phyloP scores from a whole-genome alignment of 2,888 invertebrate species.

The Lordiphosa andalusiaca region DNA sequence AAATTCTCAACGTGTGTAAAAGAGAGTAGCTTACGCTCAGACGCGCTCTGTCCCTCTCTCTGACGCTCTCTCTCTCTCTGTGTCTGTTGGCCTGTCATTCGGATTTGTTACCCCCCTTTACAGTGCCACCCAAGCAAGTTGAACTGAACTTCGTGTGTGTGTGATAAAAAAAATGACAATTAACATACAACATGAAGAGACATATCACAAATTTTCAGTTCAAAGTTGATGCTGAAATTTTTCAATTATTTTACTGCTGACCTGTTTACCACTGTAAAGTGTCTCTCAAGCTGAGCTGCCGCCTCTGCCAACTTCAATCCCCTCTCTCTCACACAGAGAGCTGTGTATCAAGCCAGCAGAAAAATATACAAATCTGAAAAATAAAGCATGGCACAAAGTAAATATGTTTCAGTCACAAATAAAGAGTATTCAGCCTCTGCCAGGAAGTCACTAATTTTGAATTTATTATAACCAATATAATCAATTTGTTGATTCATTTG shows the following conservation, averaged over 20 bases:
- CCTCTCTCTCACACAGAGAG: not conserved
- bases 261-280: constrained; percentile 1
- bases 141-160: constrained; percentile 3
- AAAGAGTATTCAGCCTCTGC: not conserved
- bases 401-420: too few species aligned
- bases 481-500: constrained; percentile 5
- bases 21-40: constrained; percentile 43
- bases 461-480: not conserved
- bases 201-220: not conserved
- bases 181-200: not conserved
- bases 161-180: constrained; percentile 17
- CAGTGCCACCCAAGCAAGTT: constrained; percentile 33
- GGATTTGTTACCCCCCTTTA: constrained; percentile 33
- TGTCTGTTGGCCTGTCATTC: constrained; percentile 5
- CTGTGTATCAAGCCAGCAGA: too few species aligned
- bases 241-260: not conserved
- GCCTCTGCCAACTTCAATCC: not conserved
- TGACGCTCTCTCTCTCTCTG: constrained; percentile 34
- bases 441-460: not conserved
- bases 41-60: constrained; percentile 11
- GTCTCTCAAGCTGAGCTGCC: constrained; percentile 2
- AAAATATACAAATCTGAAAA: too few species aligned
- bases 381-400: too few species aligned
- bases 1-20: constrained; percentile 61
- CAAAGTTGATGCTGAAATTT: not conserved